Conservation (phyloP, 2,888 invertebrate species). For the Disparrhopalites patrizii region DNA sequence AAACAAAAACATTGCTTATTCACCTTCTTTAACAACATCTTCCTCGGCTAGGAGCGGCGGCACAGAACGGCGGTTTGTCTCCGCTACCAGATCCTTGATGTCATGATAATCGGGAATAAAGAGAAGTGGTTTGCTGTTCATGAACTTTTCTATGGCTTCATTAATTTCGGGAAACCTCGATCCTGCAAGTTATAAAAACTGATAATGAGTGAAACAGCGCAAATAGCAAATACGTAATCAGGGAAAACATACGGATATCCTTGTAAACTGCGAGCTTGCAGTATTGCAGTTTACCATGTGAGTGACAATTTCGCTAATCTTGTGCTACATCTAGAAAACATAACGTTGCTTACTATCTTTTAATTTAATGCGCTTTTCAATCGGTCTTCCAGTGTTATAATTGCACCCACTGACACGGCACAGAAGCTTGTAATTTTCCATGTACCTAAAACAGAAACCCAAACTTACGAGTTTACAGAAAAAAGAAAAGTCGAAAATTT, state of each 20-base stretch:
- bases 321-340: neutral
- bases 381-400: conserved; percentile 9
- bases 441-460: conserved; percentile 6
- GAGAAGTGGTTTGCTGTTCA: conserved; percentile 1
- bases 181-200: neutral
- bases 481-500: neutral
- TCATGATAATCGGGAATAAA: conserved; percentile 17
- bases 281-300: too few species aligned
- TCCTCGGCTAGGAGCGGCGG: neutral
- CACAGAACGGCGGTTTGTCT: neutral
- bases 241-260: neutral
- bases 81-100: neutral
- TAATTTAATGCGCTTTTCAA: conserved; percentile 4
- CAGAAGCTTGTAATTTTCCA: neutral
- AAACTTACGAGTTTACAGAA: neutral
- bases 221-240: neutral
- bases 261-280: too few species aligned
- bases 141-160: conserved; percentile 9
- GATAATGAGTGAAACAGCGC: too few species aligned
- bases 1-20: too few species aligned
- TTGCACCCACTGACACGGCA: neutral
- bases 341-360: neutral
- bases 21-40: neutral
- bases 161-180: conserved; percentile 2
- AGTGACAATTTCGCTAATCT: too few species aligned